Evolutionary conservation across 1,140 invertebrate species (phyloP).

Genomic region (Leptopilina clavipes): DNA sequence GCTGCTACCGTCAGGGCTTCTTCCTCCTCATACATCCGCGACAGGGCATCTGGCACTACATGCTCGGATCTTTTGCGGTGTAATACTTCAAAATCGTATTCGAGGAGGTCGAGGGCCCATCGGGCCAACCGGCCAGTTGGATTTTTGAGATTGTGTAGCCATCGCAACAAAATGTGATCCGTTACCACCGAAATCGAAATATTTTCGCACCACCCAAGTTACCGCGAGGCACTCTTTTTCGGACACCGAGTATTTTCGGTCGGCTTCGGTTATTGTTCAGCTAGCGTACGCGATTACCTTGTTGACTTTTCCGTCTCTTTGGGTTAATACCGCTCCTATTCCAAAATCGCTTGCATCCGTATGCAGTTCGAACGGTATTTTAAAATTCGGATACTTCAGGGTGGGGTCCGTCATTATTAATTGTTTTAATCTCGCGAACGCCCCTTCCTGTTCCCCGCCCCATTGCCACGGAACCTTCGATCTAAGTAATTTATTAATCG

Average conservation of each 20-base stretch:
- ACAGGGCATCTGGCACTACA: conserved; percentile 41
- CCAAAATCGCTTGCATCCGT: conserved; percentile 46
- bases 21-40: conserved; percentile 38
- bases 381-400: conserved; percentile 46
- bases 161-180: not conserved
- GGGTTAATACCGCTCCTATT: not conserved
- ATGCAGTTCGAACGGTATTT: conserved; percentile 40
- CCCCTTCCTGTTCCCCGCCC: not conserved
- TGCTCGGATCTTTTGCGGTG: conserved; percentile 39
- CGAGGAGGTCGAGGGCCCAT: too few relatives aligned
- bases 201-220: conserved; percentile 25
- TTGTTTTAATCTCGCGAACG: not conserved
- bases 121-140: too few relatives aligned
- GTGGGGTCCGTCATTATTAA: not conserved
- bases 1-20: not conserved
- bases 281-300: conserved; percentile 43
- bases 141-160: too few relatives aligned
- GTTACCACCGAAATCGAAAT: conserved; percentile 9
- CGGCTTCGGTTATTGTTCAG: not conserved
- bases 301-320: conserved; percentile 39
- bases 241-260: conserved; percentile 44
- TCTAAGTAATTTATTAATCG: conserved; percentile 49
- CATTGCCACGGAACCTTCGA: not conserved
- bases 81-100: too few relatives aligned
- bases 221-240: conserved; percentile 48